phyloP scores from a whole-genome alignment of 1,140 invertebrate genomes.

The Bombus difficillimus region DNA sequence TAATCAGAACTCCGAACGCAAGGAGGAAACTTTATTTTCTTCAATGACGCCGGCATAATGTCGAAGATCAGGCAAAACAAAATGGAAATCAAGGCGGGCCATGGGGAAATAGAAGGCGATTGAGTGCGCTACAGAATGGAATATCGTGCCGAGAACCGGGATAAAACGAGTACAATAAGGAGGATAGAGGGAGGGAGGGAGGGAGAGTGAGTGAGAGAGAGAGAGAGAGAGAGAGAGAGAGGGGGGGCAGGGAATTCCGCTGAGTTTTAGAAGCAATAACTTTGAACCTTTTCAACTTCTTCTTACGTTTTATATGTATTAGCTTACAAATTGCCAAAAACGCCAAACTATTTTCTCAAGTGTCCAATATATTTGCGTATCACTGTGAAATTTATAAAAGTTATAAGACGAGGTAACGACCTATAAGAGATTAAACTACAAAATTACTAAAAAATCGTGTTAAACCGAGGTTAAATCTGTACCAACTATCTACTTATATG shows the following conservation, averaged over 20 bases:
- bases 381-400: constrained; percentile 11
- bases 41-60: constrained; percentile 60
- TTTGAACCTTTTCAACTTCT: constrained; percentile 40
- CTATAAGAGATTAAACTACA: background rate
- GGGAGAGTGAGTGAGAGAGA: background rate
- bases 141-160: constrained; percentile 43
- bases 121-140: constrained; percentile 50
- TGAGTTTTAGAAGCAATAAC: constrained; percentile 54
- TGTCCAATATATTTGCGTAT: constrained; percentile 3
- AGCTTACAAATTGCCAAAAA: constrained; percentile 21
- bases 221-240: background rate
- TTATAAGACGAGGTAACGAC: background rate
- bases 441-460: background rate
- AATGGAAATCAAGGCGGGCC: constrained; percentile 58
- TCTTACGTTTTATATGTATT: constrained; percentile 29
- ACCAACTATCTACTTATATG: too few relatives aligned
- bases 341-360: background rate
- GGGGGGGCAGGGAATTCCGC: constrained; percentile 3
- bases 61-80: constrained; percentile 67
- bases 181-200: background rate
- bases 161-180: constrained; percentile 45
- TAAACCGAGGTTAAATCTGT: background rate
- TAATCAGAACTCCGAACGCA: constrained; percentile 60
- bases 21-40: constrained; percentile 65
- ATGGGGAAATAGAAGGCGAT: constrained; percentile 48